Conservation (phyloP, 1,140 invertebrate genomes). For the Drosophila funebris region DNA sequence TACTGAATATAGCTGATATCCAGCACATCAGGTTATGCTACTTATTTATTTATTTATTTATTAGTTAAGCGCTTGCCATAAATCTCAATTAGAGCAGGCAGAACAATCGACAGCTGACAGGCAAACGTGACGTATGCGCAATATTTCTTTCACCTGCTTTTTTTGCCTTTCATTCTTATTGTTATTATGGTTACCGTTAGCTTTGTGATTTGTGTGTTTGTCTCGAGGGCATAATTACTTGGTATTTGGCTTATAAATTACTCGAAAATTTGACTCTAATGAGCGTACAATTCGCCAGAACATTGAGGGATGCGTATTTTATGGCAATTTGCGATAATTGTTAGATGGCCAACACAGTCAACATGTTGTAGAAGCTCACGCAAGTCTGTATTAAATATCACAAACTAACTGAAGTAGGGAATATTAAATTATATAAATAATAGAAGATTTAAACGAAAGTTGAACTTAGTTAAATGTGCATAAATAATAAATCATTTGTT, state of each 20-base stretch:
- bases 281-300: neutral
- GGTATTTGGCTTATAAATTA: conserved; percentile 41
- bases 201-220: neutral
- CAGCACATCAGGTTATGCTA: conserved; percentile 7
- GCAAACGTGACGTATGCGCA: conserved; percentile 52
- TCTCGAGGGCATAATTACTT: conserved; percentile 42
- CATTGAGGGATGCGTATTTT: conserved; percentile 15
- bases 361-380: too few species aligned
- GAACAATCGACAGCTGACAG: conserved; percentile 47
- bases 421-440: neutral
- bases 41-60: conserved; percentile 20
- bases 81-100: conserved; percentile 63
- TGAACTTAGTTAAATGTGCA: neutral
- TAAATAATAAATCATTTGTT: conserved; percentile 8
- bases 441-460: too few species aligned
- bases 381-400: neutral
- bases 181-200: too few species aligned
- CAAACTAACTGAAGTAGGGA: neutral
- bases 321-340: conserved; percentile 19
- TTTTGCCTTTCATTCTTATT: conserved; percentile 22
- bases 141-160: conserved; percentile 36
- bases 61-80: conserved; percentile 32
- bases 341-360: conserved; percentile 6
- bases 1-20: too few species aligned
- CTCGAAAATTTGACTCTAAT: conserved; percentile 34